Evolutionary conservation across 2,888 invertebrate genomes (phyloP).

Genomic region (Sisyra nigra): DNA sequence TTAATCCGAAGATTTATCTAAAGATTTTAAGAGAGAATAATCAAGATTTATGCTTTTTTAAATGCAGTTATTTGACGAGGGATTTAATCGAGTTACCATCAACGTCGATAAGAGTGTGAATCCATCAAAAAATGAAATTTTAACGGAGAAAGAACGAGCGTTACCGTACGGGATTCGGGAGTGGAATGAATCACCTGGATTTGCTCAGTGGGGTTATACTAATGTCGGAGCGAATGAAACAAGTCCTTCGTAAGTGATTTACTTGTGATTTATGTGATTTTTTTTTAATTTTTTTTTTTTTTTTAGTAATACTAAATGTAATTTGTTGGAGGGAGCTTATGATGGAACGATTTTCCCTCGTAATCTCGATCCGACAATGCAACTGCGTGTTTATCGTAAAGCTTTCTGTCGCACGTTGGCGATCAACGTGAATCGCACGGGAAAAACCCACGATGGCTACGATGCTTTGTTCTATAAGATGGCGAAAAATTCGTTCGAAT

Average conservation of each 20-base stretch:
- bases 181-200: conserved; percentile 48
- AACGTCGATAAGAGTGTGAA: conserved; percentile 23
- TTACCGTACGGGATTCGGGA: conserved; percentile 36
- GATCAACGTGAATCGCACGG: conserved; percentile 27
- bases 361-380: conserved; percentile 33
- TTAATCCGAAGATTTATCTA: no score
- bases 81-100: conserved; percentile 38
- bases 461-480: conserved; percentile 43
- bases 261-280: no score
- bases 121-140: conserved; percentile 14
- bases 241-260: conserved; percentile 10
- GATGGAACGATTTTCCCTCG: conserved; percentile 59
- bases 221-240: conserved; percentile 16
- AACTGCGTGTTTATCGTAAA: conserved; percentile 49
- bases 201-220: conserved; percentile 51
- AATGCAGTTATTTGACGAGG: conserved; percentile 45
- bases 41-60: conserved; percentile 10
- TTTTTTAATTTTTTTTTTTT: no score
- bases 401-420: conserved; percentile 60
- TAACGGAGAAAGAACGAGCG: conserved; percentile 18
- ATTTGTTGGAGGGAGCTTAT: conserved; percentile 45
- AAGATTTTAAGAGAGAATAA: no score
- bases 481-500: conserved; percentile 36
- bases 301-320: conserved; percentile 40
- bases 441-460: conserved; percentile 30